These are phyloP conservation scores for Mylabris phalerata DNA, from an alignment of 1,140 invertebrate species.

Conservation along the genomic window DNA sequence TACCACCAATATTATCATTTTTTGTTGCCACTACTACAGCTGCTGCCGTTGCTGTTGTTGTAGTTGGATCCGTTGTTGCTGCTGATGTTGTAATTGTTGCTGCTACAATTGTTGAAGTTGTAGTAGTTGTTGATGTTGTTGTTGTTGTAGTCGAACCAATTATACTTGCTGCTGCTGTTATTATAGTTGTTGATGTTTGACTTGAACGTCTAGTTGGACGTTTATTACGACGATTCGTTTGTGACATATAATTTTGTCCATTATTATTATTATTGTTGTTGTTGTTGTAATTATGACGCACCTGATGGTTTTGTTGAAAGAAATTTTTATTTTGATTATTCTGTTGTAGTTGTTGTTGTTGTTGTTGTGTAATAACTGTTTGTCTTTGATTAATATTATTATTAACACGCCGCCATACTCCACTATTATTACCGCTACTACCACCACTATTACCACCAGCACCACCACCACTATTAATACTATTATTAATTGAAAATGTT, in stretches of 20 bases:
- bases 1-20: not conserved
- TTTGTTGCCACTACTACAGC: slow-evolving; percentile 1
- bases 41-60: slow-evolving; percentile 1
- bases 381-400: too few relatives aligned
- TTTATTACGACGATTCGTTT: too few relatives aligned
- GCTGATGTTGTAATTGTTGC: not conserved
- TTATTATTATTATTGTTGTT: not conserved
- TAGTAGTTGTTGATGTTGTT: not conserved
- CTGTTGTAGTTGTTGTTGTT: too few relatives aligned
- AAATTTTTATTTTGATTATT: too few relatives aligned
- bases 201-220: too few relatives aligned
- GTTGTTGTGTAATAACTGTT: too few relatives aligned
- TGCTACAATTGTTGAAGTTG: not conserved
- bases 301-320: too few relatives aligned
- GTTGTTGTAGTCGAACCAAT: not conserved
- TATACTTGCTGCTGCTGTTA: not conserved
- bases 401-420: too few relatives aligned
- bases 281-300: not conserved
- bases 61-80: not conserved
- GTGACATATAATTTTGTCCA: not conserved
- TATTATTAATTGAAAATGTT: too few relatives aligned
- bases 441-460: too few relatives aligned
- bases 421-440: too few relatives aligned
- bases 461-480: too few relatives aligned
- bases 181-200: not conserved